These are phyloP conservation scores for Dunckerocampus dactyliophorus DNA, from an alignment of 2,113 vertebrate species.

Conservation along the genomic window DNA sequence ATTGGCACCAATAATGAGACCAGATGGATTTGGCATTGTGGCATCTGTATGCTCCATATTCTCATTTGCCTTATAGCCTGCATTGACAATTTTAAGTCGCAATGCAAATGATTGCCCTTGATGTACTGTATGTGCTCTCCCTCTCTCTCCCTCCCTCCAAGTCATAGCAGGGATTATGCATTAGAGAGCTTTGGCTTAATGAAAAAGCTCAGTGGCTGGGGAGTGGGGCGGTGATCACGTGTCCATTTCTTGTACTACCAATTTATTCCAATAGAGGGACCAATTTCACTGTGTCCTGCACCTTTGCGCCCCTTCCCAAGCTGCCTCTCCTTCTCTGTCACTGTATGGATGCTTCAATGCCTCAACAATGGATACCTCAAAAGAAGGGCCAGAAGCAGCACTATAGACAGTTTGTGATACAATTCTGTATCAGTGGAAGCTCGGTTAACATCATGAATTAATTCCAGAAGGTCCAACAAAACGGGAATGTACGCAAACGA, in stretches of 20 bases:
- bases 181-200: slow-evolving; percentile 54
- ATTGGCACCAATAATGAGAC: neutral
- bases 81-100: slow-evolving; percentile 11
- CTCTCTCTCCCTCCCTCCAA: slow-evolving; percentile 9
- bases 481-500: too few relatives aligned
- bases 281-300: slow-evolving; percentile 49
- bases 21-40: neutral
- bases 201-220: slow-evolving; percentile 31
- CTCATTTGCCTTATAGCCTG: slow-evolving; percentile 1
- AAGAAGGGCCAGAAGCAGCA: too few relatives aligned
- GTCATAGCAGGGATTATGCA: slow-evolving; percentile 48
- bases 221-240: slow-evolving; percentile 30
- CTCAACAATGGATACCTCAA: too few relatives aligned
- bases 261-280: slow-evolving; percentile 68
- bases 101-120: slow-evolving; percentile 25
- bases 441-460: too few relatives aligned
- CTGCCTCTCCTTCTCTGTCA: neutral
- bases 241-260: slow-evolving; percentile 54
- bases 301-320: slow-evolving; percentile 12
- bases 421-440: too few relatives aligned
- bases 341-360: neutral
- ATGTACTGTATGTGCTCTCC: neutral
- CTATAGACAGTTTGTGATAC: too few relatives aligned
- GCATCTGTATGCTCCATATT: neutral
- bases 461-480: too few relatives aligned